Evolutionary conservation across 2,797 vertebrate species (phyloP).

Genomic region (Serranus cabrilla): DNA sequence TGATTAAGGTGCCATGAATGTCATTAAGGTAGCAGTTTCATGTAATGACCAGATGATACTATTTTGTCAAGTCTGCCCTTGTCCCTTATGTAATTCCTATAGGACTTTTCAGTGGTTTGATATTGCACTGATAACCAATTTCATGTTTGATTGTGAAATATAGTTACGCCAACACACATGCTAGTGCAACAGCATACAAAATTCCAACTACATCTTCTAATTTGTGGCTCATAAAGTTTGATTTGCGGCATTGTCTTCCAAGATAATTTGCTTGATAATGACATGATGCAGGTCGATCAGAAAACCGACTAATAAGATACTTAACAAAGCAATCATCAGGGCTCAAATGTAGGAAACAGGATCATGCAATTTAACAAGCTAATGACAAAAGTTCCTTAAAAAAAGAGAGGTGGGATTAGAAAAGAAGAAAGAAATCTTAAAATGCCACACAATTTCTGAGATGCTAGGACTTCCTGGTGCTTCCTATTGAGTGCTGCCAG

Average conservation of each 20-base stretch:
- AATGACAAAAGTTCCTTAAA: background rate
- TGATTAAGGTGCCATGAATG: too few species aligned
- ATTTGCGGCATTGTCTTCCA: conserved; percentile 18
- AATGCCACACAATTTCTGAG: background rate
- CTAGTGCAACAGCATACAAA: background rate
- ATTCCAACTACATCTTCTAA: background rate
- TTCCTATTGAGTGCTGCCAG: background rate
- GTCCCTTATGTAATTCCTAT: background rate
- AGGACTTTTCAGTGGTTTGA: background rate
- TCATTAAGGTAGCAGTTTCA: background rate
- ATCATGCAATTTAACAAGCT: background rate
- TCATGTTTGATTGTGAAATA: background rate
- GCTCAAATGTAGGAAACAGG: conserved; percentile 2
- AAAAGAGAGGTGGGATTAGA: background rate
- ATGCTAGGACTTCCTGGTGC: background rate
- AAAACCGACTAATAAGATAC: background rate
- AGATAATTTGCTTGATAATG: conserved; percentile 18
- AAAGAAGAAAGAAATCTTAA: background rate
- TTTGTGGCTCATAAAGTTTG: background rate
- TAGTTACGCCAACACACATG: background rate
- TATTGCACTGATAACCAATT: background rate
- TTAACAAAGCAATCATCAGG: background rate
- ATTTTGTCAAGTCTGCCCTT: background rate
- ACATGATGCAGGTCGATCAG: background rate
- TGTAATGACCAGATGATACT: background rate